Evolutionary conservation across 2,888 invertebrate genomes (phyloP).

Genomic region (Pegoplata infirma): DNA sequence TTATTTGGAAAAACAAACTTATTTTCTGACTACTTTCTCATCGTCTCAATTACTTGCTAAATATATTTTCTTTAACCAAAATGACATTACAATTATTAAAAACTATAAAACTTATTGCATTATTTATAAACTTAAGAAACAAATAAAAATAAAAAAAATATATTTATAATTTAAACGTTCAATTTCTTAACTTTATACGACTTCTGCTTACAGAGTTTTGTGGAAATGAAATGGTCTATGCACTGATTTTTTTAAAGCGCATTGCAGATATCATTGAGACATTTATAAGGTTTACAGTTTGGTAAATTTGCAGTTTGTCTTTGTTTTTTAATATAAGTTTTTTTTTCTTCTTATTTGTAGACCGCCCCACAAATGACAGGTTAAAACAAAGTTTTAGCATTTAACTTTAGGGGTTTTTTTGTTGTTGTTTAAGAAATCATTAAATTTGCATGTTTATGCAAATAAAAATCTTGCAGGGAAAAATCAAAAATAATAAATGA

Average conservation of each 20-base stretch:
- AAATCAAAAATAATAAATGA: neutral
- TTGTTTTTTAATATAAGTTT: neutral
- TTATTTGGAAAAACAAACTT: neutral
- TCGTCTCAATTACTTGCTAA: neutral
- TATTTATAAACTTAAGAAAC: slow-evolving; percentile 11
- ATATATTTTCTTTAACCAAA: neutral
- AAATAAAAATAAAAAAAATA: neutral
- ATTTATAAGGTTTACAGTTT: slow-evolving; percentile 40
- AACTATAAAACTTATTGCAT: slow-evolving; percentile 7
- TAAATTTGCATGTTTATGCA: slow-evolving; percentile 61
- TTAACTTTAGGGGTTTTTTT: no score
- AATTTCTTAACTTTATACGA: slow-evolving; percentile 12
- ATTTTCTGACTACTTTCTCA: no score
- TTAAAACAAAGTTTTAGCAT: slow-evolving; percentile 24
- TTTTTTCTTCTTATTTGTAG: neutral
- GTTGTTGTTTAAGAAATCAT: slow-evolving; percentile 37
- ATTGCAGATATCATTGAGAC: slow-evolving; percentile 65
- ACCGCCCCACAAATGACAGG: slow-evolving; percentile 30
- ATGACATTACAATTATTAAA: neutral
- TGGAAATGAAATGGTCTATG: neutral
- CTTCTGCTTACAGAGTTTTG: neutral
- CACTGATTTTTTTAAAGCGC: slow-evolving; percentile 54
- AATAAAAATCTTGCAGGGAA: slow-evolving; percentile 14
- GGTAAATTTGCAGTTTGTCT: slow-evolving; percentile 15
- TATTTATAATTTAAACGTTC: slow-evolving; percentile 7